A percentile compares a stretch with the other conserved stretches of the same genome.
These are phyloP conservation scores for Eulemur rufifrons DNA, from an alignment of 2,113 vertebrate genomes.

Conservation along the genomic window DNA sequence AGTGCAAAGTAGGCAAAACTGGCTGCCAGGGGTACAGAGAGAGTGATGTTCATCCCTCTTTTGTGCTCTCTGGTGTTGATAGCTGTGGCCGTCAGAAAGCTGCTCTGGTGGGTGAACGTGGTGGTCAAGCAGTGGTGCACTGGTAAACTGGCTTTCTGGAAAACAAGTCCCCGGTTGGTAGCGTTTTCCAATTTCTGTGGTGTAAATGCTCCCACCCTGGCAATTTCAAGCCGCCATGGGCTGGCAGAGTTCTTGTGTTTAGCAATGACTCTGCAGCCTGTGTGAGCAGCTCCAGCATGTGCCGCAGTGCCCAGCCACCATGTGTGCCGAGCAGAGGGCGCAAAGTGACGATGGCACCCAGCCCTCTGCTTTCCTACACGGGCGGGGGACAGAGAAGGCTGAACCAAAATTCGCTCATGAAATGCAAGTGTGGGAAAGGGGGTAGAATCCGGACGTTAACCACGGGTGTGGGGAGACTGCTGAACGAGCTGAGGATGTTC, in stretches of 20 bases:
- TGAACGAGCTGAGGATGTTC: background rate
- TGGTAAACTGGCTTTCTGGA: background rate
- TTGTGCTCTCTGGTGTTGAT: background rate
- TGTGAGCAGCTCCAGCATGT: background rate
- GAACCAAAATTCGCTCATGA: background rate
- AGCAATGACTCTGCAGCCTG: accelerated
- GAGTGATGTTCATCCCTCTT: accelerated
- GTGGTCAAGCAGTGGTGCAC: background rate
- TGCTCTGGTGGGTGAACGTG: background rate
- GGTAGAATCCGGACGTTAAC: background rate
- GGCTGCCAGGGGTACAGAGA: background rate
- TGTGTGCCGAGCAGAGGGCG: background rate
- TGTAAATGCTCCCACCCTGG: background rate
- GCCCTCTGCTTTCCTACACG: background rate
- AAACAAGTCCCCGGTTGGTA: background rate
- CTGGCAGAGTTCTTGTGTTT: background rate
- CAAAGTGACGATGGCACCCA: accelerated
- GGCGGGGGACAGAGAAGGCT: background rate
- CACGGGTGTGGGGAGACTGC: accelerated
- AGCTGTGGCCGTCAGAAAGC: background rate
- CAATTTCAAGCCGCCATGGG: background rate
- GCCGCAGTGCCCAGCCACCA: accelerated
- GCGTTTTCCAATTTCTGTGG: background rate
- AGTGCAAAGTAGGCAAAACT: background rate
- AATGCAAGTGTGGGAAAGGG: background rate